Conservation (phyloP, 1,140 invertebrate species). For the Ridgeia piscesae region DNA sequence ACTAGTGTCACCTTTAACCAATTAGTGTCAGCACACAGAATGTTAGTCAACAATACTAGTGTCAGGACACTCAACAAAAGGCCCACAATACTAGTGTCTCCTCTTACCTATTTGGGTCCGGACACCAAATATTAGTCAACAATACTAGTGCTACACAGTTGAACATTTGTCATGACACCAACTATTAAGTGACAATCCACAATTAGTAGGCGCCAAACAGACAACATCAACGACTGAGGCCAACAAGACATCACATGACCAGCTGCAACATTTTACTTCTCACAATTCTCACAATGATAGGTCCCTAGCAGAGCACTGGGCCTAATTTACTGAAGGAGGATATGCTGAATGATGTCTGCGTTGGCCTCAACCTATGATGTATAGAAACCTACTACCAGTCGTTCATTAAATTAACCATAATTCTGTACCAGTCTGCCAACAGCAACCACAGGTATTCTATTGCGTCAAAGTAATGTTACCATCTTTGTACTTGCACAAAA, state of each 20-base stretch:
- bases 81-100: too few species aligned
- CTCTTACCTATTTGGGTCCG: too few species aligned
- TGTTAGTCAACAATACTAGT: too few species aligned
- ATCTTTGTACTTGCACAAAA: not conserved
- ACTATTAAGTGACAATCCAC: not conserved
- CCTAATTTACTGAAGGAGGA: not conserved
- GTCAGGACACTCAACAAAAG: too few species aligned
- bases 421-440: not conserved
- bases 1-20: too few species aligned
- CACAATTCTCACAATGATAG: not conserved
- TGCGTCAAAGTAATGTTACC: not conserved
- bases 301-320: not conserved
- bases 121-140: too few species aligned
- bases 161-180: not conserved
- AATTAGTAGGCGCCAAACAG: not conserved
- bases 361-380: not conserved
- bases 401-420: too few species aligned
- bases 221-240: not conserved
- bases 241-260: not conserved
- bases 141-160: too few species aligned
- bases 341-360: not conserved
- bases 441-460: not conserved
- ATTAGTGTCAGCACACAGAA: too few species aligned
- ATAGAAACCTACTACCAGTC: not conserved
- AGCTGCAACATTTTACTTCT: not conserved